Conservation (phyloP, 2,888 invertebrate genomes). For the Maniola hyperantus region DNA sequence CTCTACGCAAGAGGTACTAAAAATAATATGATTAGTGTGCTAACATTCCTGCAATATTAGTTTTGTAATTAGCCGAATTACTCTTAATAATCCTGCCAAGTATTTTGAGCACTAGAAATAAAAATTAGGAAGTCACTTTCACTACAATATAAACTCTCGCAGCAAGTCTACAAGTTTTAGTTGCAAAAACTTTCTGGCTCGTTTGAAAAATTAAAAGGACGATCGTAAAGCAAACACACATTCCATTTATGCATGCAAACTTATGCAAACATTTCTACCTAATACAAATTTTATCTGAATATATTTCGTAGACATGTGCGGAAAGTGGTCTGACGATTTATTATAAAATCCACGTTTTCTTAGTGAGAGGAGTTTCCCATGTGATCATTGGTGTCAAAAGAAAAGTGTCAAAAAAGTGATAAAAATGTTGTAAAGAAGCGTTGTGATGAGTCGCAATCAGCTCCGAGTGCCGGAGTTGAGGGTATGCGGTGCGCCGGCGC, state of each 20-base stretch:
- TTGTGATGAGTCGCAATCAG: slow-evolving; percentile 77
- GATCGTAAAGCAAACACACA: slow-evolving; percentile 11
- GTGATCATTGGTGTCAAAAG: neutral
- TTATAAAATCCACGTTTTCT: neutral
- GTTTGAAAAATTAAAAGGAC: too few relatives aligned
- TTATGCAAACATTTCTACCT: too few relatives aligned
- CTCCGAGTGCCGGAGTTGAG: slow-evolving; percentile 87
- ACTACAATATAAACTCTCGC: too few relatives aligned
- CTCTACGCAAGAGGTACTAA: neutral
- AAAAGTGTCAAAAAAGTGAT: slow-evolving; percentile 5
- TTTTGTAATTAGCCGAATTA: too few relatives aligned
- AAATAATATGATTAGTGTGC: too few relatives aligned
- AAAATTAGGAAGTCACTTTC: too few relatives aligned
- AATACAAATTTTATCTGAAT: neutral
- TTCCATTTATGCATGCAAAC: slow-evolving; percentile 27
- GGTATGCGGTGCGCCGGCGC: slow-evolving; percentile 81
- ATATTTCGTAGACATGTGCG: slow-evolving; percentile 8
- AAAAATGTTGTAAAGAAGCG: slow-evolving; percentile 63
- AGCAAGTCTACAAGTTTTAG: too few relatives aligned
- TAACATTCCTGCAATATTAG: too few relatives aligned
- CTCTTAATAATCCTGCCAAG: too few relatives aligned
- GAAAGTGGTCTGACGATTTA: neutral
- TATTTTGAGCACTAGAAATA: too few relatives aligned
- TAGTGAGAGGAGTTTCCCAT: neutral
- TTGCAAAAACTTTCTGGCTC: too few relatives aligned